Percentiles rank a stretch among this genome's conserved stretches.
Conservation (phyloP, 2,888 invertebrate species). For the Temnothorax unifasciatus region DNA sequence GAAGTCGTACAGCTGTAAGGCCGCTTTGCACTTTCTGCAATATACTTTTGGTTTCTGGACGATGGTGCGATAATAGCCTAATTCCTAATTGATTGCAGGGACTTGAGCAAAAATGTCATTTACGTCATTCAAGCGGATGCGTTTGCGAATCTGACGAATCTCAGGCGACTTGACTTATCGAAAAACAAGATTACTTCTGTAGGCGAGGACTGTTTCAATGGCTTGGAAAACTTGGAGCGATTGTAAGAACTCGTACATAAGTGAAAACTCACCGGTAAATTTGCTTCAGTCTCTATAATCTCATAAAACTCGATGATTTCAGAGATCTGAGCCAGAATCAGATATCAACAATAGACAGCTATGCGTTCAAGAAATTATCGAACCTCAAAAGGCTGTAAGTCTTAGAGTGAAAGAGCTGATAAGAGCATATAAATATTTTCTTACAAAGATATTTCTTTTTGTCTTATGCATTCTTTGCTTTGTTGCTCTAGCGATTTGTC, state of each 20-base stretch:
- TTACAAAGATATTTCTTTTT: slow-evolving; percentile 59
- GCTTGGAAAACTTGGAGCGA: slow-evolving; percentile 90
- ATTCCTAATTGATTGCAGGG: slow-evolving; percentile 86
- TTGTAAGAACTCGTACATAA: slow-evolving; percentile 88
- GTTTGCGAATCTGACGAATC: slow-evolving; percentile 83
- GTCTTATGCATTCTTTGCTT: slow-evolving; percentile 67
- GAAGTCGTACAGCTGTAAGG: slow-evolving; percentile 91
- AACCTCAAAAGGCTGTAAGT: slow-evolving; percentile 90
- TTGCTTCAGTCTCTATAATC: slow-evolving; percentile 34
- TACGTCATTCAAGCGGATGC: slow-evolving; percentile 85
- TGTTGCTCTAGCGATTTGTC: slow-evolving; percentile 83
- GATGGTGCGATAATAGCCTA: neutral
- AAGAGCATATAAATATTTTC: slow-evolving; percentile 32
- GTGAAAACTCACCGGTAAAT: neutral
- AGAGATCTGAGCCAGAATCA: slow-evolving; percentile 94
- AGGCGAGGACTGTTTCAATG: slow-evolving; percentile 90
- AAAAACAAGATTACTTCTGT: slow-evolving; percentile 91
- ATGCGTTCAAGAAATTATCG: slow-evolving; percentile 92
- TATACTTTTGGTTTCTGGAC: neutral
- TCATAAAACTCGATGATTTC: slow-evolving; percentile 76
- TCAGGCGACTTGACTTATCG: slow-evolving; percentile 89
- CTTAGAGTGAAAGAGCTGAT: slow-evolving; percentile 37
- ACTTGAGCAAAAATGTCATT: slow-evolving; percentile 90
- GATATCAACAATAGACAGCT: slow-evolving; percentile 91
- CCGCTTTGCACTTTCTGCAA: neutral